phyloP scores from a whole-genome alignment of 2,888 invertebrate genomes.

The Dascillus cervinus region DNA sequence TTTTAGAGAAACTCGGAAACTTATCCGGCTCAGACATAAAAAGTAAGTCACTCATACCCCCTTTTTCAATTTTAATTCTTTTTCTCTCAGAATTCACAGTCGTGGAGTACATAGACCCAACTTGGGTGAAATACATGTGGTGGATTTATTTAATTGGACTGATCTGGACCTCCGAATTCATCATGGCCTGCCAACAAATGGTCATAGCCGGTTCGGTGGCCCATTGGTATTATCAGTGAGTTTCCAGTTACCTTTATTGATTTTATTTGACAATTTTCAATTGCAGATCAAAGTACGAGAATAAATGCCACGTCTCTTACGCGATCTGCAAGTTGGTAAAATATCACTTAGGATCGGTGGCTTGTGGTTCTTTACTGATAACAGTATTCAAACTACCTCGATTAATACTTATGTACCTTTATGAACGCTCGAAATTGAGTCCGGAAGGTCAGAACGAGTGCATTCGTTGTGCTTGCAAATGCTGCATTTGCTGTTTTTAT shows the following conservation, averaged over 20 bases:
- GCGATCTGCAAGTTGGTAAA: constrained; percentile 69
- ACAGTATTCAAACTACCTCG: constrained; percentile 89
- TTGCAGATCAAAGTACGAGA: constrained; percentile 59
- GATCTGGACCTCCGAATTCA: constrained; percentile 91
- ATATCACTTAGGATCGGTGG: constrained; percentile 92
- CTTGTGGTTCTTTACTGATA: constrained; percentile 89
- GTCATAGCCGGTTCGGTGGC: constrained; percentile 89
- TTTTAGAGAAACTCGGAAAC: constrained; percentile 11
- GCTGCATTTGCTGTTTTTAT: constrained; percentile 86
- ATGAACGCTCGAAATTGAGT: too few relatives aligned
- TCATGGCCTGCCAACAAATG: constrained; percentile 90
- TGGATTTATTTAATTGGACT: constrained; percentile 87
- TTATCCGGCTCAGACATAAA: constrained; percentile 24
- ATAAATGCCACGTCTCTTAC: constrained; percentile 58
- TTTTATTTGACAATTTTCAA: constrained; percentile 1
- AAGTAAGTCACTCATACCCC: constrained; percentile 29
- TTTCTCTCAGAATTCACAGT: constrained; percentile 52
- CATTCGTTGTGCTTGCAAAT: constrained; percentile 66
- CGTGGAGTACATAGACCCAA: constrained; percentile 67
- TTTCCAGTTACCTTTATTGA: neutral
- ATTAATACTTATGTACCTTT: constrained; percentile 79
- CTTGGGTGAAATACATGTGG: constrained; percentile 87
- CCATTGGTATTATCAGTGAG: constrained; percentile 82
- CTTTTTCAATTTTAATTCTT: constrained; percentile 8
- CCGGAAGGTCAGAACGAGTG: constrained; percentile 62